Base-by-base conservation (phyloP, 1,140 invertebrate species). In the Metopolophium dirhodum region DNA sequence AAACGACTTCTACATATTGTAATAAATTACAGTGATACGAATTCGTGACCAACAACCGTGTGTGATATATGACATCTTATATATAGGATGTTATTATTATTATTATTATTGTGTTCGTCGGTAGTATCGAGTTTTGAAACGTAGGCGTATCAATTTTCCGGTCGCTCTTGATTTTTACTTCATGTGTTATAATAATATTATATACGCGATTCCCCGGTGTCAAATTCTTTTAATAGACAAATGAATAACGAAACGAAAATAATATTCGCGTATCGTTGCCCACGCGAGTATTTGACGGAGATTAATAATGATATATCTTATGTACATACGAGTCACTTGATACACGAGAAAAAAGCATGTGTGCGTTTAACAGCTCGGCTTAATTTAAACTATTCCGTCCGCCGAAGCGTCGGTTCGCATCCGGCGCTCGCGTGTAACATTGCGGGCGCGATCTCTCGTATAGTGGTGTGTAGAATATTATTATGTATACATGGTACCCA, bases 211-310 rank as follows among this genome's bases (percentile, higher is more conserved):
- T 89, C 35, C 35, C n/a, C 47, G 35, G 87, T 89, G 22, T 89
- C 49, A 45, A n/a, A 77, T 77, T 68, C 45, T 92, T 83, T 83
- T 77, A 92, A 92, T 92, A 82, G 77, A 54, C 77, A 85, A 85
- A 86, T 93, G 77, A 86, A 86, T 57, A 93, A 93, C 0, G 26
- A 93, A 51, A 54, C 47, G 35, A 85, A 93, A 77, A 91, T 91
- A 82, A 47, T 49, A 77, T 82, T 49, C n/a, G 26, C 47, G 47
- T 91, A 68, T 68, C 30, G 37, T 91, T 77, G 82, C 91, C 82
- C 91, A 93, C 91, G n/a, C 82, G 49, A 45, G 23, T 92, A 37
- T 82, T 37, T 37, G 30, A 35, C 45, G 45, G 54, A 92, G 47
- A 92, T 92, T 77, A 91, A 82, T 91, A 77, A 49, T 57, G 57